Evolutionary conservation across 2,797 vertebrate species (phyloP).

Genomic region (Helostoma temminkii): DNA sequence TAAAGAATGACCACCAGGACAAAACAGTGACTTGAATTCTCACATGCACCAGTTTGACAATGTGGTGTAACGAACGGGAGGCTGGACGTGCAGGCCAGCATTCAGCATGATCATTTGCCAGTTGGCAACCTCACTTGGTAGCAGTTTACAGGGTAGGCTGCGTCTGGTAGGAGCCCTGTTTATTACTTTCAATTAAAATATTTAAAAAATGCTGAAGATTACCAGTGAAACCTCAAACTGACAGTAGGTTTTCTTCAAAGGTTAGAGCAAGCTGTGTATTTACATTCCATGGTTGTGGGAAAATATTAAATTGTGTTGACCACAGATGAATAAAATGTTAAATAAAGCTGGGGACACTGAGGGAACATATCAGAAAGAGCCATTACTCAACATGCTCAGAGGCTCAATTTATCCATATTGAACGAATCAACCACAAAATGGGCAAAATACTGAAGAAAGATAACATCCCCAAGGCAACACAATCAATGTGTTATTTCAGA

Average conservation of each 20-base stretch:
- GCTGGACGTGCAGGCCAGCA: constrained; percentile 7
- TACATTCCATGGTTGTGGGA: neutral
- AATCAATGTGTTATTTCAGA: constrained; percentile 23
- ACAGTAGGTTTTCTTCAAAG: neutral
- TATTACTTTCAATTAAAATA: constrained; percentile 6
- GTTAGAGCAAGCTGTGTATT: constrained; percentile 5
- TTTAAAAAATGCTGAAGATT: neutral
- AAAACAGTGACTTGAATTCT: constrained; percentile 27
- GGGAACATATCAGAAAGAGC: neutral
- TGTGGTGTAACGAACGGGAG: constrained; percentile 24
- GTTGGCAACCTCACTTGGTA: constrained; percentile 22
- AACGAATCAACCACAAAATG: neutral
- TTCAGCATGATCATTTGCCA: constrained; percentile 29
- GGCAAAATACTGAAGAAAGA: neutral
- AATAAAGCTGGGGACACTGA: neutral
- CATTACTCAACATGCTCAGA: neutral
- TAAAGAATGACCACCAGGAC: constrained; percentile 16
- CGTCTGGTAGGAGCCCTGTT: neutral
- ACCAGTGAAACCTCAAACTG: neutral
- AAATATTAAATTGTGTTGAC: constrained; percentile 9
- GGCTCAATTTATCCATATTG: neutral
- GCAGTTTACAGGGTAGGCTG: neutral
- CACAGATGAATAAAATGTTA: constrained; percentile 1
- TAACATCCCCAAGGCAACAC: constrained; percentile 8
- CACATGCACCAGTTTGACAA: constrained; percentile 10